Evolutionary conservation across 2,888 invertebrate genomes (phyloP), one percentile per base, ranked within the genome.

Genomic region (Erpobdella octoculata): DNA sequence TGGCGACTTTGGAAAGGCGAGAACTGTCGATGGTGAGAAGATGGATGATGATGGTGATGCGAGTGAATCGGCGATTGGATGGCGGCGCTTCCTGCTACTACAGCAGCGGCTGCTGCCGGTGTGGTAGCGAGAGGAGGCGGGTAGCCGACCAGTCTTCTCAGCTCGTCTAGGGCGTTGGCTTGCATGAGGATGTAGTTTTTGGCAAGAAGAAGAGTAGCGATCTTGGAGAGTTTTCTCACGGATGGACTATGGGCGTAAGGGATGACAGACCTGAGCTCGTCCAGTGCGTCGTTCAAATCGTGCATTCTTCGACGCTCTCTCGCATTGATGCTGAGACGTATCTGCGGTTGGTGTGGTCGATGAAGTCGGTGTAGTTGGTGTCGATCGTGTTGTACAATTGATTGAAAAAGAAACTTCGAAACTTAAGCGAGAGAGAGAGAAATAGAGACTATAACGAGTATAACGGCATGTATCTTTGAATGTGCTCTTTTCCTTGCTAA

Each of bases 101-200:
- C n/a, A n/a, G n/a, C n/a, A 4, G 53, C 21, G 53, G 21, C 28
- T 21, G 53, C 21, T 25, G 53, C 12, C 4, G 53, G 5, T 8
- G 53, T 53, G 53, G 28, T 21, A 15, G 53, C 53, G 6, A 28
- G 2, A 8, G 18, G 70, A 35, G 83, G 82, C 81, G 81, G 79
- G 72, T 79, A 82, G 8, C 79, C 77, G 9, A 82, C 78, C 72
- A 82, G 78, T 3, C 81, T 74, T 15, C 81, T 72, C 81, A 82
- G 80, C 75, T 82, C 82, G 66, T 82, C 82, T 35, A 82, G 75
- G 37, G 81, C 81, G 73, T 81, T 81, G 31, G 80, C 80, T 73
- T 81, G 82, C 81, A 82, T 82, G 21, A 82, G 76, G 72, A 82
- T 82, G 76, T 80, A 82, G 77, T 82, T 82, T 76, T 82, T 82